Evolutionary conservation across 2,888 invertebrate species (phyloP).

Genomic region (Ectemnius lituratus): DNA sequence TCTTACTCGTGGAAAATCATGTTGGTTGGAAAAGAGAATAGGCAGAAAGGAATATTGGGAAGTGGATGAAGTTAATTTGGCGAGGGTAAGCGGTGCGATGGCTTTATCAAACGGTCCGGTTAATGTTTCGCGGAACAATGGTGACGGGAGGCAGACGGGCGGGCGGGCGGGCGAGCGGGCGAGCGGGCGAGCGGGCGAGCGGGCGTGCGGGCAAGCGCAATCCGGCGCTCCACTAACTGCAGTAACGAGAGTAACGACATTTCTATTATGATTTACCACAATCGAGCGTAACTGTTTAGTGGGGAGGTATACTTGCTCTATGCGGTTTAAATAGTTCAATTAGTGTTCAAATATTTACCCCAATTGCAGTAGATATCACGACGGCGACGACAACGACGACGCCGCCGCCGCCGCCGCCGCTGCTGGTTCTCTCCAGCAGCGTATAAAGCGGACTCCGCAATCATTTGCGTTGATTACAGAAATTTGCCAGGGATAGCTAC

Average conservation of each 20-base stretch:
- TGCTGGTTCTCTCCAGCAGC: constrained; percentile 20
- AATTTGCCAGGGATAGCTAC: constrained; percentile 59
- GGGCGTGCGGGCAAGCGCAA: constrained; percentile 46
- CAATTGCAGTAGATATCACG: constrained; percentile 55
- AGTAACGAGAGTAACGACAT: constrained; percentile 48
- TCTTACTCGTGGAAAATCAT: no score
- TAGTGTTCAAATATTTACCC: constrained; percentile 65
- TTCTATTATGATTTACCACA: constrained; percentile 63
- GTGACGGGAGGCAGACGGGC: no score
- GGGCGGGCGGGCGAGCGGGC: constrained; percentile 4
- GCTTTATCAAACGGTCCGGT: constrained; percentile 39
- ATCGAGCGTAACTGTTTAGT: constrained; percentile 63
- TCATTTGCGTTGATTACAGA: constrained; percentile 63
- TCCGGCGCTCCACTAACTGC: constrained; percentile 11
- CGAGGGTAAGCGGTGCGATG: background rate
- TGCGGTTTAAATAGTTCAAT: constrained; percentile 61
- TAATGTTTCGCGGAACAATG: constrained; percentile 49
- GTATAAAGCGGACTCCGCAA: constrained; percentile 49
- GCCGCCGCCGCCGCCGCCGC: background rate
- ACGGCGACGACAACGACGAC: constrained; percentile 18
- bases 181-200: background rate
- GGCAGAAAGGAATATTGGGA: no score
- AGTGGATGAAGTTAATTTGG: background rate
- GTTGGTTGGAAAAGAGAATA: no score
- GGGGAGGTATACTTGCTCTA: constrained; percentile 35